These are phyloP conservation scores for Petrocephalus microphthalmus DNA, from an alignment of 2,113 vertebrate genomes.

Conservation along the genomic window DNA sequence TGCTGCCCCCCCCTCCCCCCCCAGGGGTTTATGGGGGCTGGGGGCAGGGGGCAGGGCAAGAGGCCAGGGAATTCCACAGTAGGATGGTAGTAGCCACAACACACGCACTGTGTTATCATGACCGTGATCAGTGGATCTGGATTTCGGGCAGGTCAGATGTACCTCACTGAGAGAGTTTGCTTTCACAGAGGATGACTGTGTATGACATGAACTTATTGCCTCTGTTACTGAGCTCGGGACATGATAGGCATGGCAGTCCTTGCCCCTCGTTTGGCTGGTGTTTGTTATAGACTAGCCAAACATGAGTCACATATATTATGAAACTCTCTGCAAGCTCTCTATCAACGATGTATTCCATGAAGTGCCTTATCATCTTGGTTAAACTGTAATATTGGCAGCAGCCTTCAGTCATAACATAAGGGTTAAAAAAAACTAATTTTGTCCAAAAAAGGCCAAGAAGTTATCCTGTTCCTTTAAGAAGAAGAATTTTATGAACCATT, in stretches of 20 bases:
- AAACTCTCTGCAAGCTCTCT: conserved; percentile 2
- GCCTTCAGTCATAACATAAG: neutral
- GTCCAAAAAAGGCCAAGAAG: neutral
- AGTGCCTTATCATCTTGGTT: neutral
- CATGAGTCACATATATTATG: neutral
- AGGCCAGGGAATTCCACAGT: conserved; percentile 16
- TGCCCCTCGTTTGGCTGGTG: conserved; percentile 28
- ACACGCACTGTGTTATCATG: neutral
- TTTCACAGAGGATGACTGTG: neutral
- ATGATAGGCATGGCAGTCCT: conserved; percentile 11
- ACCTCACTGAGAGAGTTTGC: neutral
- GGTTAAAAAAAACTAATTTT: neutral
- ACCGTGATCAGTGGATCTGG: neutral
- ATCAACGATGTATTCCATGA: neutral
- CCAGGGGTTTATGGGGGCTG: neutral
- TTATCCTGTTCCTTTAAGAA: neutral
- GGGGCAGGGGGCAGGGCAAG: conserved; percentile 15
- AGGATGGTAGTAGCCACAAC: neutral
- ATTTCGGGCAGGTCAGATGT: neutral
- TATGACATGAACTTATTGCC: neutral
- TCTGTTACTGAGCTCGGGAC: conserved; percentile 18
- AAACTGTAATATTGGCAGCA: neutral
- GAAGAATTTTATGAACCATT: neutral
- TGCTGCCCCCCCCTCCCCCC: conserved; percentile 25
- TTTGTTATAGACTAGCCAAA: conserved; percentile 28